phyloP scores from a whole-genome alignment of 2,113 vertebrate species.

The Trematocara nigrifrons region DNA sequence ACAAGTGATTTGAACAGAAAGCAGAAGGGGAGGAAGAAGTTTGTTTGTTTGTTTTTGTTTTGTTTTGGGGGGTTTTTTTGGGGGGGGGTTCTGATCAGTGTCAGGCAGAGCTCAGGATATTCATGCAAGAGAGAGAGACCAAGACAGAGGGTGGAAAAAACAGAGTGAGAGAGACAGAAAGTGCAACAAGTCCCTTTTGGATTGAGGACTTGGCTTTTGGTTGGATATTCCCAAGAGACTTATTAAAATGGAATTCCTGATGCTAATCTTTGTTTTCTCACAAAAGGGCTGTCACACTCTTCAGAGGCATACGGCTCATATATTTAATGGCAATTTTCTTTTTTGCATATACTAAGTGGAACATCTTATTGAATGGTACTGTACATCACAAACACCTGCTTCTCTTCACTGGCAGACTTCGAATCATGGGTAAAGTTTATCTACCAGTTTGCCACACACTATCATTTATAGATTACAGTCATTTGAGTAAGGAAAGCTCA shows the following conservation, averaged over 20 bases:
- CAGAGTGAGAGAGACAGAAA: neutral
- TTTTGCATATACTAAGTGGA: slow-evolving; percentile 49
- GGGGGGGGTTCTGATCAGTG: slow-evolving; percentile 14
- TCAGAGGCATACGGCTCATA: slow-evolving; percentile 61
- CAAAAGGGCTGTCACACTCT: slow-evolving; percentile 62
- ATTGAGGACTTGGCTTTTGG: slow-evolving; percentile 55
- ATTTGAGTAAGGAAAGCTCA: neutral
- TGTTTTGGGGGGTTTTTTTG: too few relatives aligned
- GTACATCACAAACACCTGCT: slow-evolving; percentile 28
- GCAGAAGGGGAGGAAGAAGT: neutral
- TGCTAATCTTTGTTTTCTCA: slow-evolving; percentile 71
- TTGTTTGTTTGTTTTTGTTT: neutral
- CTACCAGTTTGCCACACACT: neutral
- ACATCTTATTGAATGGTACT: slow-evolving; percentile 44
- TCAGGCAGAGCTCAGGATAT: slow-evolving; percentile 15
- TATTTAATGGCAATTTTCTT: slow-evolving; percentile 65
- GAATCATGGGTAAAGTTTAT: slow-evolving; percentile 17
- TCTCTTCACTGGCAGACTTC: slow-evolving; percentile 15
- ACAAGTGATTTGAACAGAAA: slow-evolving; percentile 4
- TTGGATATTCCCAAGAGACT: slow-evolving; percentile 59
- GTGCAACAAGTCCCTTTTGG: slow-evolving; percentile 64
- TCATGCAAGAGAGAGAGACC: neutral
- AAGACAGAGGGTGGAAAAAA: neutral
- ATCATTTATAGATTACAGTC: neutral
- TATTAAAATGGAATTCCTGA: slow-evolving; percentile 73